Percentiles rank a stretch among this genome's conserved stretches.
Evolutionary conservation across 35 echinoderm and acorn worm genomes (phyloP).

Genomic region (Amphiura filiformis): DNA sequence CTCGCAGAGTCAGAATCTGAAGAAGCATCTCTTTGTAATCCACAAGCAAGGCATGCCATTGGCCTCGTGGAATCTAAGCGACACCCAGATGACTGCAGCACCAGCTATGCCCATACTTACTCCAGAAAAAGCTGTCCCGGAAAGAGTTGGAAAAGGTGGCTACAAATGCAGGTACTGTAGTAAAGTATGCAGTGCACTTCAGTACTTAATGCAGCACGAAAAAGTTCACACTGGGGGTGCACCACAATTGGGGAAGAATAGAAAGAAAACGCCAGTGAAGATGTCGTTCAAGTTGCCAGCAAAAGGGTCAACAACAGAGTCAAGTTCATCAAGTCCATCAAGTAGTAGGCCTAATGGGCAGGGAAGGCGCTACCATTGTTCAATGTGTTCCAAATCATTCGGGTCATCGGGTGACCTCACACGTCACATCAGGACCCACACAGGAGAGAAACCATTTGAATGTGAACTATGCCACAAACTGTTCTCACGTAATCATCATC

Average conservation of each 20-base stretch:
- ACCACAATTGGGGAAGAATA: neutral
- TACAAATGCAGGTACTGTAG: neutral
- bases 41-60: neutral
- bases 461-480: neutral
- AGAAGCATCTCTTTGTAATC: neutral
- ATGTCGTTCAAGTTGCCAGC: neutral
- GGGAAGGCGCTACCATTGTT: neutral
- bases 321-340: too few relatives aligned
- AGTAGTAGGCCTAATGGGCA: neutral
- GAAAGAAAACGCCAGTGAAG: neutral
- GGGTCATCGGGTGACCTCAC: neutral
- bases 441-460: neutral
- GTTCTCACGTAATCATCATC: slow-evolving; percentile 6
- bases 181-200: neutral
- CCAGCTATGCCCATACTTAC: neutral
- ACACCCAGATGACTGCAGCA: neutral
- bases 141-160: neutral
- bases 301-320: too few relatives aligned
- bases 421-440: neutral
- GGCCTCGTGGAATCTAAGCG: neutral
- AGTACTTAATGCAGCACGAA: neutral
- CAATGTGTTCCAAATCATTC: neutral
- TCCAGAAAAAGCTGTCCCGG: neutral
- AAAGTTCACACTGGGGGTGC: neutral
- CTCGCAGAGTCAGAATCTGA: neutral